Evolutionary conservation across 1,140 invertebrate species (phyloP), one percentile per base, ranked within the genome.

Genomic region (Eueides isabella): DNA sequence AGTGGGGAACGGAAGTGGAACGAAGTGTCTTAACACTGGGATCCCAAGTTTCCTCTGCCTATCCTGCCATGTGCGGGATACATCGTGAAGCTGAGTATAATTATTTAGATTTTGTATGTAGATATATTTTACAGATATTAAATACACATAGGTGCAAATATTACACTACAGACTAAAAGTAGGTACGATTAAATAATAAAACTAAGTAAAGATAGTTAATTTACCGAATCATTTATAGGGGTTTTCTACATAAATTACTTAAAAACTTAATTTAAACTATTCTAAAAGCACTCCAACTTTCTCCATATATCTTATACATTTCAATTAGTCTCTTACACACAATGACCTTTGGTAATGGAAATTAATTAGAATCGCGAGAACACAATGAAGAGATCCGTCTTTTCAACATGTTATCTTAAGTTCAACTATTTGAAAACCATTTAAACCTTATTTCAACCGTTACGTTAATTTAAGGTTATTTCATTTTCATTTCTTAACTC

Each of bases 331-430:
- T 68, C 29, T 41, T 55, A 55, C 29, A 26, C 55, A 68, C 67
- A 68, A 68, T 61, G 67, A 68, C 44, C 41, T 44, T 55, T 31
- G 41, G 29, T 30, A 29, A 19, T 41, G 67, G 55, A 68, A 68
- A 55, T 67, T 44, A 67, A 67, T 67, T 68, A 68, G 67, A 68
- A 68, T 61, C 67, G 67, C 31, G 67, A 19, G 29, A 26, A 68
- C 55, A 61, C 67, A 61, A 68, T 68, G 9, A 31, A 68, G 12
- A 12, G 28, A 48, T 28, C 0, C 35, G 14, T n/a, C n/a, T n/a
- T n/a, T n/a, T n/a, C 44, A 68, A 55, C 44, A 55, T 55, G 23
- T 61, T 68, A 68, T 68, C 44, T 29, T 26, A 19, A 30, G 33
- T 68, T 55, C 7, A 5, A 19, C 7, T 44, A 19, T 44, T 14